Conservation (phyloP, 2,797 vertebrate species). For the Avahi laniger region DNA sequence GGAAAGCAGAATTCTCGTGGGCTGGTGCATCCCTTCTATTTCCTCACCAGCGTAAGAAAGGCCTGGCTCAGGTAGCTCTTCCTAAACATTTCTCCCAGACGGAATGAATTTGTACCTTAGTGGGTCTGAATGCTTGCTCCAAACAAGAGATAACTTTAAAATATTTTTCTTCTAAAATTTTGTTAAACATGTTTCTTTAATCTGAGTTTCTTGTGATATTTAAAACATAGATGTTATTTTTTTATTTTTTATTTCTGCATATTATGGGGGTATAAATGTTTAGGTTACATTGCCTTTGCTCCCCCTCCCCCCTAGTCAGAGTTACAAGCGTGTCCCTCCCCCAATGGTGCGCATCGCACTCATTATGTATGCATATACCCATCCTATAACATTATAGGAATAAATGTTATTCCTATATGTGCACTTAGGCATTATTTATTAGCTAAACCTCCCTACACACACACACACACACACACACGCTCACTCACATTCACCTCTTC, state of each 20-base stretch:
- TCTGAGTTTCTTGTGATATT: neutral
- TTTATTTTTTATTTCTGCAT: too few relatives aligned
- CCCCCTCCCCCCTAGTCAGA: too few relatives aligned
- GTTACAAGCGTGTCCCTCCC: too few relatives aligned
- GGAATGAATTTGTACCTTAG: neutral
- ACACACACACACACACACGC: too few relatives aligned
- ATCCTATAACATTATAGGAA: too few relatives aligned
- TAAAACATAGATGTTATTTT: neutral
- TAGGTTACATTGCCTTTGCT: too few relatives aligned
- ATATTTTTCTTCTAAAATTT: neutral
- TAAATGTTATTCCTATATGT: too few relatives aligned
- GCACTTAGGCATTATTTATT: neutral
- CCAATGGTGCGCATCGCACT: too few relatives aligned
- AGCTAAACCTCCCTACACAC: neutral
- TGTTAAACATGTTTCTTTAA: neutral
- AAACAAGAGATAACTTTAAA: conserved; percentile 9
- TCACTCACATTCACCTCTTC: neutral
- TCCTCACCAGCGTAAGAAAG: neutral
- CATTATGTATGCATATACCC: too few relatives aligned
- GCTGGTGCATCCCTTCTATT: neutral
- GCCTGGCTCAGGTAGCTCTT: neutral
- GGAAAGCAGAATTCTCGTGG: neutral
- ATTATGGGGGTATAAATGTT: too few relatives aligned
- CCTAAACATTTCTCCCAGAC: neutral
- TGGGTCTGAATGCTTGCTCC: neutral